phyloP scores from a whole-genome alignment of 2,888 invertebrate species.

The Cotesia congregata region DNA sequence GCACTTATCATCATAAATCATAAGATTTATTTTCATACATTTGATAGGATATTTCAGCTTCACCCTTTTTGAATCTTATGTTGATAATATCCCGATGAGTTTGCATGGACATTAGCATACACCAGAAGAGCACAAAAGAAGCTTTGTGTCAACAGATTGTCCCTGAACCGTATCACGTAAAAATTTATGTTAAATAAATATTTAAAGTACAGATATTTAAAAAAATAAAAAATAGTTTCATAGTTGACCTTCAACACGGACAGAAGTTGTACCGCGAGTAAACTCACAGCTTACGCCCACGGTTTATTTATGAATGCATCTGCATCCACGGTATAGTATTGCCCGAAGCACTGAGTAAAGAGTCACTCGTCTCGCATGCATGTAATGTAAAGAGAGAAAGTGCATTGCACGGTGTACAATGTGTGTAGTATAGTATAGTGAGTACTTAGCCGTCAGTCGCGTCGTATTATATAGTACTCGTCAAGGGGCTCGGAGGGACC shows the following conservation, averaged over 20 bases:
- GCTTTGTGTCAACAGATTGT: conserved; percentile 31
- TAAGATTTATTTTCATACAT: too few species aligned
- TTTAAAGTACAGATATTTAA: conserved; percentile 7
- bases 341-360: too few species aligned
- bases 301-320: not conserved
- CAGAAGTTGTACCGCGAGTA: too few species aligned
- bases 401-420: not conserved
- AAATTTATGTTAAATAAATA: conserved; percentile 26
- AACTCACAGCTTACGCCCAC: not conserved
- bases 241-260: not conserved
- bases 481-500: conserved; percentile 25
- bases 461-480: conserved; percentile 13
- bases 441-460: not conserved
- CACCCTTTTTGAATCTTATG: too few species aligned
- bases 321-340: not conserved
- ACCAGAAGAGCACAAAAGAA: conserved; percentile 19
- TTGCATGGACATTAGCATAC: too few species aligned
- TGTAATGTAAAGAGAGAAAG: not conserved
- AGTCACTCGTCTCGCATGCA: not conserved
- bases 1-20: too few species aligned
- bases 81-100: too few species aligned
- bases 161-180: conserved; percentile 38
- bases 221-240: not conserved
- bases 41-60: too few species aligned
- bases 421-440: not conserved